These are phyloP conservation scores for Drosophila pullipes DNA, from an alignment of 2,888 invertebrate genomes.

Conservation along the genomic window DNA sequence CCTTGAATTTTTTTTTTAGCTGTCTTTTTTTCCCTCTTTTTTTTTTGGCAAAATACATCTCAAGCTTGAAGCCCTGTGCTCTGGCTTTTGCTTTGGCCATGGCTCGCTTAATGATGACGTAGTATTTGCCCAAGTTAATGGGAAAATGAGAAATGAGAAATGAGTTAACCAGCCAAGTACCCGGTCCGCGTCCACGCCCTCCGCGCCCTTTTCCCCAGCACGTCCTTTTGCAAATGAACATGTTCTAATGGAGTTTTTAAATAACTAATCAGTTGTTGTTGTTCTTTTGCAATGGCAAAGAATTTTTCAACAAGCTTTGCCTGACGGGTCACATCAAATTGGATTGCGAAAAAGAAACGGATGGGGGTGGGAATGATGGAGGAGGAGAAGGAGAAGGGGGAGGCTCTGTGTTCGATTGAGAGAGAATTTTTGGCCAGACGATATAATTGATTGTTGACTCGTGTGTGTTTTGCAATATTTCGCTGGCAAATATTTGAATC, in stretches of 20 bases:
- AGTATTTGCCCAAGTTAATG: conserved; percentile 68
- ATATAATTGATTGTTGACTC: conserved; percentile 60
- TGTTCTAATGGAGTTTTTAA: conserved; percentile 72
- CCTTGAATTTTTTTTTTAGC: conserved; percentile 5
- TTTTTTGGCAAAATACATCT: conserved; percentile 11
- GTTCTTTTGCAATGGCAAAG: conserved; percentile 20
- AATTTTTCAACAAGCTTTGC: conserved; percentile 22
- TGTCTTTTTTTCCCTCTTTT: background rate
- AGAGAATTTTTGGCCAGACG: conserved; percentile 14
- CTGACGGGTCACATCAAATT: conserved; percentile 5
- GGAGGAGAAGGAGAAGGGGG: background rate
- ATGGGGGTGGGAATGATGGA: too few species aligned
- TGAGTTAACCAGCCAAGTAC: conserved; percentile 36
- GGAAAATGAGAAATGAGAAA: conserved; percentile 64
- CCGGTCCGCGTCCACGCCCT: background rate
- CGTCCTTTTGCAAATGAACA: conserved; percentile 40
- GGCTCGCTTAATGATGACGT: conserved; percentile 66
- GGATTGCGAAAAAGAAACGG: background rate
- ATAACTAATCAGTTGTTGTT: conserved; percentile 66
- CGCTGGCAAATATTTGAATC: conserved; percentile 28
- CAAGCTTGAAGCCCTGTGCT: conserved; percentile 19
- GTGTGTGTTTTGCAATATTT: conserved; percentile 22
- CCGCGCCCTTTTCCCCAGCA: background rate
- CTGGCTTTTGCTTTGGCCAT: conserved; percentile 31
- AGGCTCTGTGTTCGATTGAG: background rate